Conservation (phyloP, 2,797 vertebrate species). For the Smutsia temminckii region DNA sequence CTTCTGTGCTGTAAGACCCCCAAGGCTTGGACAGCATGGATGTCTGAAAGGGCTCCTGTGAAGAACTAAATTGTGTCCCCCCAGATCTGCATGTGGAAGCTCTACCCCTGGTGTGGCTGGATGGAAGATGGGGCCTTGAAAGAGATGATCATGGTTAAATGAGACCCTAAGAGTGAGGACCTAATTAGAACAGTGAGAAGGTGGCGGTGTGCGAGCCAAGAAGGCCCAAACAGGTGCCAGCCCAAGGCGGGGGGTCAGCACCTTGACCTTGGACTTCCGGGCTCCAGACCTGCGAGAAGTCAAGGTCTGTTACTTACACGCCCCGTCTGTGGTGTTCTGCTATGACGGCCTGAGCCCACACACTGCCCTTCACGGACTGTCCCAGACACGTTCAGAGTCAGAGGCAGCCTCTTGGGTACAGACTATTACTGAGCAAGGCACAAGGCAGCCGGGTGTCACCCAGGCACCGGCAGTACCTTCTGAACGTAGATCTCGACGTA, state of each 20-base stretch:
- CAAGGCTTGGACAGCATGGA: not conserved
- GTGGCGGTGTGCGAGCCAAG: not conserved
- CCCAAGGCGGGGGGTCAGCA: not conserved
- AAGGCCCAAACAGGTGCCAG: not conserved
- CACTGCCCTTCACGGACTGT: not conserved
- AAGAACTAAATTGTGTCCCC: not conserved
- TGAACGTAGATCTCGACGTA: conserved; percentile 98
- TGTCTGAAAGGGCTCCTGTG: not conserved
- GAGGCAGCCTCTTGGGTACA: not conserved
- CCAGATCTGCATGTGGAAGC: not conserved
- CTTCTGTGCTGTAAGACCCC: not conserved
- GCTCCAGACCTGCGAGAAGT: not conserved
- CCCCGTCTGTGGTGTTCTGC: not conserved
- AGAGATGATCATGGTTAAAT: not conserved
- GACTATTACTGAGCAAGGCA: not conserved
- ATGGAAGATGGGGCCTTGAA: not conserved
- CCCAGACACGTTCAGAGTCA: not conserved
- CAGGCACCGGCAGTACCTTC: conserved; percentile 87
- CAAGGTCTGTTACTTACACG: not conserved
- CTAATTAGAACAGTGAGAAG: not conserved
- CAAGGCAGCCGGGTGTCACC: not conserved
- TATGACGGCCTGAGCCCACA: not conserved
- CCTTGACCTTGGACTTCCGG: not conserved
- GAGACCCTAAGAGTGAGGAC: not conserved
- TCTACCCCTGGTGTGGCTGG: not conserved